Evolutionary conservation across 2,888 invertebrate genomes (phyloP).

Genomic region (Laspeyria flexula): DNA sequence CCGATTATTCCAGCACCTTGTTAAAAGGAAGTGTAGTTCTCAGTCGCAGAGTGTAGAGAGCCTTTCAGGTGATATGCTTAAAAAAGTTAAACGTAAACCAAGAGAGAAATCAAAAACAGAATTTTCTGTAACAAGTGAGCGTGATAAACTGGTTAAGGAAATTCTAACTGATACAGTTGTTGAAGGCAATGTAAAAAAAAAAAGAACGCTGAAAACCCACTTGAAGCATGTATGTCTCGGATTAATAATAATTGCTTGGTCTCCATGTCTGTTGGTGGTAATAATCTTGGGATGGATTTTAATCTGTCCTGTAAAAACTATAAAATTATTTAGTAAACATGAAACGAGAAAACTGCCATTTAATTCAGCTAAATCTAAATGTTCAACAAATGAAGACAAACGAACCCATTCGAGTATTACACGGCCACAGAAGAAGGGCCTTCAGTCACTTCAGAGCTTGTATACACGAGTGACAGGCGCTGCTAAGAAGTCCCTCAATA

Average conservation of each 20-base stretch:
- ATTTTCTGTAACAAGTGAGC: not conserved
- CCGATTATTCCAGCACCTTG: not conserved
- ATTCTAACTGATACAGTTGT: slow-evolving; percentile 2
- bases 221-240: slow-evolving; percentile 46
- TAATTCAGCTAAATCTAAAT: slow-evolving; percentile 10
- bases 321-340: slow-evolving; percentile 7
- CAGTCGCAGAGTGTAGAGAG: not conserved
- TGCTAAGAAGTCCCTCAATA: slow-evolving; percentile 16
- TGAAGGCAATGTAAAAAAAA: not conserved
- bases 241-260: slow-evolving; percentile 54
- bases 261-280: slow-evolving; percentile 55
- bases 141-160: slow-evolving; percentile 1
- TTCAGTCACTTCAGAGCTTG: slow-evolving; percentile 23
- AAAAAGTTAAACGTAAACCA: not conserved
- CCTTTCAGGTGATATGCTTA: not conserved
- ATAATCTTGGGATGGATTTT: slow-evolving; percentile 51
- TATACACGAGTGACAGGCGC: slow-evolving; percentile 22
- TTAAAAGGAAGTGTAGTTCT: not conserved
- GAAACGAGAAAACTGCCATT: slow-evolving; percentile 7
- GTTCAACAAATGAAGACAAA: slow-evolving; percentile 10
- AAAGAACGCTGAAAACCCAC: slow-evolving; percentile 10
- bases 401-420: slow-evolving; percentile 9
- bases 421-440: slow-evolving; percentile 10
- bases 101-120: not conserved
- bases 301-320: slow-evolving; percentile 48